Evolutionary conservation across 2,888 invertebrate genomes (phyloP), one percentile per base, ranked within the genome.

Genomic region (Phengaris alcon): DNA sequence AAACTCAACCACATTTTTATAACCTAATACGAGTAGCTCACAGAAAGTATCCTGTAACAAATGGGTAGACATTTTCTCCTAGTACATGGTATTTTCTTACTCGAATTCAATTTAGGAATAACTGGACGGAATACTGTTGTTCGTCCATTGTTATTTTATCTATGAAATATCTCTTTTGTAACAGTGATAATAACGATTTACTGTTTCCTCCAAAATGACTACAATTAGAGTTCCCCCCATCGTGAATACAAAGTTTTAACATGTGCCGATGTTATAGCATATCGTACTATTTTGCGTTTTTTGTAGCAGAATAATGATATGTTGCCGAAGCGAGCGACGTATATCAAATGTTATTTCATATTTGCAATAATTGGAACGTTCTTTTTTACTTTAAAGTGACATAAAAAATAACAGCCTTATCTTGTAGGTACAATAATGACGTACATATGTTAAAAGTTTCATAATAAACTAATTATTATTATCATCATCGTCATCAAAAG

Each of bases 71-170:
- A 3, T 52, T 70, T 51, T 69, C 69, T 68, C 68, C 8, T 6
- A 5, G 44, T 22, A 51, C 54, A 22, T 35, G 35, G 3, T 64
- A 52, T 72, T 52, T 22, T 52, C 52, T 15, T 0, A 35, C 52
- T 72, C 5, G 44, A 72, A 72, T 54, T 54, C 54, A 54, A 22
- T 72, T 72, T 72, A 54, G 72, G 35, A 13, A 72, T 72, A 52
- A 22, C 70, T 52, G 70, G 10, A 70, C 52, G 15, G 22, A 6
- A 54, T 54, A 12, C 72, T 51, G 48, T 51, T 51, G 52, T 54
- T 64, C 22, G 10, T 72, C 72, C 72, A 72, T 72, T 72, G 72
- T 72, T 72, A 54, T 72, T 72, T 72, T 72, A 72, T 72, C 72
- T 7, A 13, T 12, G 72, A 72, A 72, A 69, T 59, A 51, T 35